Conservation (phyloP, 1,140 invertebrate species). For the Bombus vancouverensis region DNA sequence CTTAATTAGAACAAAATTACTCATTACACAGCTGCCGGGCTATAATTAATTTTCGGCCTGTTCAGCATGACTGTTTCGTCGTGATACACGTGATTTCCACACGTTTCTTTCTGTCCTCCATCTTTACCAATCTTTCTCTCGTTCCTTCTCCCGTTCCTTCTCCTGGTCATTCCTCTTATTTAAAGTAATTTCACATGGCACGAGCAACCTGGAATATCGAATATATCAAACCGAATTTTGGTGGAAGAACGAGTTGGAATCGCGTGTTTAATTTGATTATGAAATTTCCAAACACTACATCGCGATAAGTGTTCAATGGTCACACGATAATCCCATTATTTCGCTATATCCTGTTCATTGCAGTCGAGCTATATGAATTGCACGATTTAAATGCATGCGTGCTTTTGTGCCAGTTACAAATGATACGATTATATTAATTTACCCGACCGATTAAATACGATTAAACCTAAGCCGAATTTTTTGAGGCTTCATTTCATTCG, state of each 20-base stretch:
- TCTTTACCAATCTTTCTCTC: constrained; percentile 38
- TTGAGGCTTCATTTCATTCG: not conserved
- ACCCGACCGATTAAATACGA: not conserved
- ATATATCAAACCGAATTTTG: not conserved
- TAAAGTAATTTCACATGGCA: not conserved
- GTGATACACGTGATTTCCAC: constrained; percentile 40
- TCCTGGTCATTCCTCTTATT: not conserved
- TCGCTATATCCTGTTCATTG: not conserved
- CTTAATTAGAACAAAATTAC: constrained; percentile 67
- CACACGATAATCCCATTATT: not conserved
- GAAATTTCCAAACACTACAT: not conserved
- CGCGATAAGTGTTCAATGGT: not conserved
- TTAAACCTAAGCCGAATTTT: not conserved
- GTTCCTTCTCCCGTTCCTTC: not conserved
- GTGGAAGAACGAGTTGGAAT: not conserved
- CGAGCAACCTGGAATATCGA: not conserved
- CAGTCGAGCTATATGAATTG: not conserved
- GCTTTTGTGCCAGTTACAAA: not conserved
- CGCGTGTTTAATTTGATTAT: not conserved
- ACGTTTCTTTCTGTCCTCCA: constrained; percentile 35
- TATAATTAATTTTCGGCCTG: constrained; percentile 59
- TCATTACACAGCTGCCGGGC: constrained; percentile 55
- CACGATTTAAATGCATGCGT: not conserved
- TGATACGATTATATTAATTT: not conserved
- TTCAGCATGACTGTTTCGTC: not conserved